Evolutionary conservation across 1,140 invertebrate genomes (phyloP).

Genomic region (Zophobas atratus): DNA sequence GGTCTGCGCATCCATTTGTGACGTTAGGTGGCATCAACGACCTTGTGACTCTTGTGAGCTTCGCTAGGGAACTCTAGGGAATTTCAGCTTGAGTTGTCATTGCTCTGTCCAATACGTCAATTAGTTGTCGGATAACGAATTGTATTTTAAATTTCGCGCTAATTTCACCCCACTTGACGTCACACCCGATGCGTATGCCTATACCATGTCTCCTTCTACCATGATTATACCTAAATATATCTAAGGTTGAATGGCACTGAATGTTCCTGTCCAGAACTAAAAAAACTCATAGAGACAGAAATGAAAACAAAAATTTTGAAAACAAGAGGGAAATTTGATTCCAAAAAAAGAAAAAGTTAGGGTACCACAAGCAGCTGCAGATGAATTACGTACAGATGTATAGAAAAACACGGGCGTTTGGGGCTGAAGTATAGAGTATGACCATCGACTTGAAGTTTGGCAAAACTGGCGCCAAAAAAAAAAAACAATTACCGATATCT

Average conservation of each 20-base stretch:
- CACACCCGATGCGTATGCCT: too few relatives aligned
- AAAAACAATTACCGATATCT: slow-evolving; percentile 64
- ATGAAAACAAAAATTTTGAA: slow-evolving; percentile 76
- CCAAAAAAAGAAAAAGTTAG: slow-evolving; percentile 84
- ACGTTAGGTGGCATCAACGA: too few relatives aligned
- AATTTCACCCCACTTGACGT: too few relatives aligned
- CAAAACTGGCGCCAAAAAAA: slow-evolving; percentile 70
- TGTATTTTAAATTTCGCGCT: too few relatives aligned
- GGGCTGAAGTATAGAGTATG: slow-evolving; percentile 78
- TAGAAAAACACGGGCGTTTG: slow-evolving; percentile 78
- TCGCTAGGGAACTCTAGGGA: too few relatives aligned
- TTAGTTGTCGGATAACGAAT: too few relatives aligned
- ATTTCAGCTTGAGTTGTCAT: too few relatives aligned
- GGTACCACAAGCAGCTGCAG: slow-evolving; percentile 86
- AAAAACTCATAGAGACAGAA: slow-evolving; percentile 68
- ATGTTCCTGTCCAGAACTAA: slow-evolving; percentile 25
- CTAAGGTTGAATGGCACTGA: slow-evolving; percentile 69
- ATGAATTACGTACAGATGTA: slow-evolving; percentile 87
- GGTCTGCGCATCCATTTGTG: too few relatives aligned
- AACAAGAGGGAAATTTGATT: slow-evolving; percentile 81
- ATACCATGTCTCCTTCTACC: too few relatives aligned
- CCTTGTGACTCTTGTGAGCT: too few relatives aligned
- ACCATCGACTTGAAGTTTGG: slow-evolving; percentile 73
- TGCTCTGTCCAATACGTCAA: too few relatives aligned
- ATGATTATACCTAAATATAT: too few relatives aligned